Percentiles rank a stretch among this genome's conserved stretches.
Evolutionary conservation across 2,797 vertebrate species (phyloP).

Genomic region (Vultur gryphus): DNA sequence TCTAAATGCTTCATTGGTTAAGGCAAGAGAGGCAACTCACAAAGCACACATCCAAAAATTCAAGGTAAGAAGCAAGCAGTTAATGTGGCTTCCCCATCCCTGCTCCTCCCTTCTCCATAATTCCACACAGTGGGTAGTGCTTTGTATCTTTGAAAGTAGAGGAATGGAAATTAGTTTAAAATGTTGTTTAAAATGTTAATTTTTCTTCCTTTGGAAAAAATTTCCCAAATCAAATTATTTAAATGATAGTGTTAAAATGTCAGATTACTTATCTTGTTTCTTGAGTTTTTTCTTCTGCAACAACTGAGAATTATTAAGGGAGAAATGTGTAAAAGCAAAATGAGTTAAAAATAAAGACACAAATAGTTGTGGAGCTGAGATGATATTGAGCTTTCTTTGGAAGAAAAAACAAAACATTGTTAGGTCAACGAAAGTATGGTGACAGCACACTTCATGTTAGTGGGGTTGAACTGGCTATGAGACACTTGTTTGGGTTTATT

Average conservation of each 20-base stretch:
- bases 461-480: background rate
- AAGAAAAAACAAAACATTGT: too few relatives aligned
- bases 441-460: background rate
- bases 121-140: background rate
- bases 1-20: constrained; percentile 79
- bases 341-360: background rate
- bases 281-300: background rate
- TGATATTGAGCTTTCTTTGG: background rate
- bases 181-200: background rate
- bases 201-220: background rate
- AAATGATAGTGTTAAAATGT: background rate
- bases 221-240: background rate
- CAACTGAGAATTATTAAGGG: background rate
- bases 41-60: constrained; percentile 85
- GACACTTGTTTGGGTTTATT: background rate
- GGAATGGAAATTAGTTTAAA: background rate
- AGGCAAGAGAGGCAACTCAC: constrained; percentile 83
- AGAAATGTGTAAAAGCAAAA: background rate
- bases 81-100: background rate
- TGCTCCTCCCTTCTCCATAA: background rate
- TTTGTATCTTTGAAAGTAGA: background rate
- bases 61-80: constrained; percentile 73
- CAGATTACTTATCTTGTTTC: background rate
- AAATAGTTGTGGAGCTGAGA: background rate
- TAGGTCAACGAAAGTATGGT: background rate